These are phyloP conservation scores for Nymphicus hollandicus DNA, from an alignment of 2,113 vertebrate genomes.

Conservation along the genomic window DNA sequence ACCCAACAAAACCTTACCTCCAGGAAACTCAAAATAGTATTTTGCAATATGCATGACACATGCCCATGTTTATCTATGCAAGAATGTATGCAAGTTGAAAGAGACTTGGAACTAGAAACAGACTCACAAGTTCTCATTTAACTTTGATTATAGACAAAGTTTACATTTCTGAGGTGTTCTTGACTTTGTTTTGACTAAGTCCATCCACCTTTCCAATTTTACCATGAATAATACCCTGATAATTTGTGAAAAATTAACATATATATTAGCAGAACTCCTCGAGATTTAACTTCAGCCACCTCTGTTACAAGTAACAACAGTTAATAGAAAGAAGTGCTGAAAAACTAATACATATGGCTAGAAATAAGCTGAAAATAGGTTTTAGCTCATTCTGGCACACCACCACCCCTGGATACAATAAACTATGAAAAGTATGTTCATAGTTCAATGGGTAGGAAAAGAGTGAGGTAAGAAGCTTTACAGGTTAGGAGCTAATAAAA, in stretches of 20 bases:
- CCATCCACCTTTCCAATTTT: background rate
- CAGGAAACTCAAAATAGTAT: background rate
- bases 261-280: background rate
- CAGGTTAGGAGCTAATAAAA: background rate
- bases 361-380: background rate
- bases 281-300: background rate
- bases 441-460: background rate
- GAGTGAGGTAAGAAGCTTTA: background rate
- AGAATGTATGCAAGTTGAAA: background rate
- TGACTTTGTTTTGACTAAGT: background rate
- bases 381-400: background rate
- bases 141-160: background rate
- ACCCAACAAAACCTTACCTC: background rate
- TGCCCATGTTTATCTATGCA: background rate
- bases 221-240: background rate
- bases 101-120: background rate
- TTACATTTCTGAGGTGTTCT: background rate
- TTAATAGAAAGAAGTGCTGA: background rate
- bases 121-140: background rate
- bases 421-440: background rate
- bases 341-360: background rate
- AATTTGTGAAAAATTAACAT: background rate
- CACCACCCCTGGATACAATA: background rate
- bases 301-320: background rate
- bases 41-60: background rate